Percentiles rank a stretch among this genome's conserved stretches.
These are phyloP conservation scores for Cataglyphis rosenhaueri DNA, from an alignment of 2,888 invertebrate species.

Conservation along the genomic window DNA sequence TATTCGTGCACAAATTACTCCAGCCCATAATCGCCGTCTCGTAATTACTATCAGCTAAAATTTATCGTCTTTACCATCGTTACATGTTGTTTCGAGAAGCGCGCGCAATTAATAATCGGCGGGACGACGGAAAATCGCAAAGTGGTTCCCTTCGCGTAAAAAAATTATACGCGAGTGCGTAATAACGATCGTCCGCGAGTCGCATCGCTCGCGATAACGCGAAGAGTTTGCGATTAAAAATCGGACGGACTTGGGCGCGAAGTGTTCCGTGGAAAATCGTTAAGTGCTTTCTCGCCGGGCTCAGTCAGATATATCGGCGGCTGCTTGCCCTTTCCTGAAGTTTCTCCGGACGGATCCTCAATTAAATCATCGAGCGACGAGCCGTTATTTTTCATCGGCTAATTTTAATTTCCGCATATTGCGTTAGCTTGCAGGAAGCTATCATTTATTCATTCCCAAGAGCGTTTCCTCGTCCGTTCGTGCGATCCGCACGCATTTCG, in stretches of 20 bases:
- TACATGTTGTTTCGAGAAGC: slow-evolving; percentile 35
- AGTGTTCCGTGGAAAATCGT: slow-evolving; percentile 28
- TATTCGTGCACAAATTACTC: slow-evolving; percentile 45
- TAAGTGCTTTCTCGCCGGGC: background rate
- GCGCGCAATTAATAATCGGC: slow-evolving; percentile 45
- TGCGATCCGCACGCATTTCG: slow-evolving; percentile 31
- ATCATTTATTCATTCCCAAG: slow-evolving; percentile 73
- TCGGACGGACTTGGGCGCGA: background rate
- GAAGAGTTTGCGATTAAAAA: slow-evolving; percentile 21
- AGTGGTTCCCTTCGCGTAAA: slow-evolving; percentile 23
- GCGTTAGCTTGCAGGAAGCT: slow-evolving; percentile 68
- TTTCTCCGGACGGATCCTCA: slow-evolving; percentile 55
- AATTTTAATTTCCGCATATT: slow-evolving; percentile 75
- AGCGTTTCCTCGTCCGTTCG: slow-evolving; percentile 68
- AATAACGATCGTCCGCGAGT: slow-evolving; percentile 23
- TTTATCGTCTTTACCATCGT: slow-evolving; percentile 52
- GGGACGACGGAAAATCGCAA: slow-evolving; percentile 51
- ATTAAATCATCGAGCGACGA: slow-evolving; percentile 70
- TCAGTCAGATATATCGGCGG: background rate
- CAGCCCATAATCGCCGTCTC: slow-evolving; percentile 48
- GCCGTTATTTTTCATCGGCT: slow-evolving; percentile 58
- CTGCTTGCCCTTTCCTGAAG: slow-evolving; percentile 14
- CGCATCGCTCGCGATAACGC: slow-evolving; percentile 31
- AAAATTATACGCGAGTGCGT: slow-evolving; percentile 30
- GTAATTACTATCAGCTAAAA: slow-evolving; percentile 54